phyloP scores from a whole-genome alignment of 2,888 invertebrate species.

The Drosophila prostipennis region DNA sequence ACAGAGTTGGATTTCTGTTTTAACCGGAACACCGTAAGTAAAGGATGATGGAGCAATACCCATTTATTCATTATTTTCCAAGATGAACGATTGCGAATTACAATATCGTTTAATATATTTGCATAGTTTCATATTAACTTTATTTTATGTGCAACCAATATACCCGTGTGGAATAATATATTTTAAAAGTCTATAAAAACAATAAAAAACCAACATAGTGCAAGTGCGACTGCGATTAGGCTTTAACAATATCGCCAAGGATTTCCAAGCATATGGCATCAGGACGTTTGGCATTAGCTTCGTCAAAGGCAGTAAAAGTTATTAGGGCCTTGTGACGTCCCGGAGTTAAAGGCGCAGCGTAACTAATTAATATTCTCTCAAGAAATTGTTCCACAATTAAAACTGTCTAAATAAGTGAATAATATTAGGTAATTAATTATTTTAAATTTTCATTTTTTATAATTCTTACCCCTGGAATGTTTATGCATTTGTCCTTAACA shows the following conservation, averaged over 20 bases:
- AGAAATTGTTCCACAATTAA: background rate
- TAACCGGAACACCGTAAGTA: too few relatives aligned
- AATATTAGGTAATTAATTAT: background rate
- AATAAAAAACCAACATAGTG: background rate
- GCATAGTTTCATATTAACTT: background rate
- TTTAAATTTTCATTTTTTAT: too few relatives aligned
- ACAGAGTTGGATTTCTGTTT: too few relatives aligned
- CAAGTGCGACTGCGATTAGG: background rate
- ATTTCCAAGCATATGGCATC: background rate
- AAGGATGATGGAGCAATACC: too few relatives aligned
- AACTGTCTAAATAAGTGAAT: background rate
- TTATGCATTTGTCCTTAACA: constrained; percentile 5
- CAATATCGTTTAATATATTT: too few relatives aligned
- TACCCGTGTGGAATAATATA: background rate
- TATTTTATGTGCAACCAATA: too few relatives aligned
- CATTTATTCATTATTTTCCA: too few relatives aligned
- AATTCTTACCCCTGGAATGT: background rate
- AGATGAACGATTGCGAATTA: too few relatives aligned
- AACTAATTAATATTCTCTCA: background rate
- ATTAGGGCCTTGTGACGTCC: background rate
- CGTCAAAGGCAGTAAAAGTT: background rate
- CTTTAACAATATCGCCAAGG: background rate
- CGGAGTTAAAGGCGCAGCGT: background rate
- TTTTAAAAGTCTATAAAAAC: background rate
- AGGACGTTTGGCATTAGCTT: background rate